Evolutionary conservation across 2,113 vertebrate genomes (phyloP), one percentile per base, ranked within the genome.

Genomic region (Podarcis raffonei): DNA sequence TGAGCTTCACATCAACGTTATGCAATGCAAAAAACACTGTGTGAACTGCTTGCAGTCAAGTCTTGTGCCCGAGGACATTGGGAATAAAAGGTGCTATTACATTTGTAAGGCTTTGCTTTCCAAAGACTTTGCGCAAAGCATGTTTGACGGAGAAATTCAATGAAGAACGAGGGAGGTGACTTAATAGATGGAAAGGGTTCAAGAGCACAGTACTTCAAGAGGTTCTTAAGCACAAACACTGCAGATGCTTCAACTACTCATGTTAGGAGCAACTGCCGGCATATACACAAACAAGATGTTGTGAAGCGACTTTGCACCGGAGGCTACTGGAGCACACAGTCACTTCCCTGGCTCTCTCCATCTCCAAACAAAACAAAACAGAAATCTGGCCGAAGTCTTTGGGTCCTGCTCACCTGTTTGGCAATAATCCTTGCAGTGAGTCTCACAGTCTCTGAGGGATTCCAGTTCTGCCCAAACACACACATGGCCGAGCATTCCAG

Each of bases 401-500:
- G 1, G 39, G 18, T 77, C 42, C 86, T 87, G 80, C 96, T 97
- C 92, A 99, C 99, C 98, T 98, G 98, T 92, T 97, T 99, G 95
- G 96, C 97, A 77, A 99, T 96, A 90, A 99, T 97, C 94, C 98
- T 97, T 1, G 98, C 99, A 0, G 98, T 97, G 53, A 99, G 97
- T 62, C 99, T 97, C 53, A 98, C 97, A 0, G 97, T 98, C 95
- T 99, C 99, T 0, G 99, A 99, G 0, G 99, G 99, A 82, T 97
- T 97, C 99, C 99, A 99, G 76, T 97, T 98, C 91, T 98, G 97
- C 84, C 98, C 97, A 37, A 98, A 99, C 23, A 97, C 90, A 1
- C 96, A 98, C 97, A 99, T 99, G 30, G 98, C 96, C 0, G 98
- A 97, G 88, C 99, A 99, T 89, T 99, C 99, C 83, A 99, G 95